Percentiles rank a stretch among this genome's conserved stretches.
phyloP scores from a whole-genome alignment of 1,140 invertebrate species.

The Microplitis demolitor region DNA sequence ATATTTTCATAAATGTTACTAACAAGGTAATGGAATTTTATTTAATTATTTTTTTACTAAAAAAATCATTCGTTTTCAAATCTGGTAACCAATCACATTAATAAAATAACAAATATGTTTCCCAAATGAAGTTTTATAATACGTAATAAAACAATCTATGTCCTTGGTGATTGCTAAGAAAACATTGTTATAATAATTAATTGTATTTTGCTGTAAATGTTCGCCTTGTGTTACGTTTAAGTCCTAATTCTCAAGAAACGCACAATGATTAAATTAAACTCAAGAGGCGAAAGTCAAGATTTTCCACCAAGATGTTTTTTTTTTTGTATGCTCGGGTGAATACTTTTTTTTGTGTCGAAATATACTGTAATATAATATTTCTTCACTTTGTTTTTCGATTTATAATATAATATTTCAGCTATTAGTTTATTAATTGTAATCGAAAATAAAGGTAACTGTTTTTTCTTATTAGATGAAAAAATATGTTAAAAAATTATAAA shows the following conservation, averaged over 20 bases:
- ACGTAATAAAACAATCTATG: background rate
- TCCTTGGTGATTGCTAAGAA: conserved; percentile 2
- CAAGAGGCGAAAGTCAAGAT: conserved; percentile 17
- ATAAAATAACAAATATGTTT: background rate
- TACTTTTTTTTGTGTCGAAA: conserved; percentile 2
- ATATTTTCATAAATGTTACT: background rate
- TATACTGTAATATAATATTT: background rate
- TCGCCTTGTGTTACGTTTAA: background rate
- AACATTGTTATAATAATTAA: background rate
- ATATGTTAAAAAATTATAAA: too few relatives aligned
- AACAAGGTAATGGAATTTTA: background rate
- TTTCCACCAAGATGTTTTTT: conserved; percentile 6
- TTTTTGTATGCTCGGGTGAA: background rate
- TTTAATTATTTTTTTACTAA: background rate
- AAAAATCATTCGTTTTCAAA: background rate
- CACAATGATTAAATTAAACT: background rate
- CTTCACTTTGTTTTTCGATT: background rate
- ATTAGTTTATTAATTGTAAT: background rate
- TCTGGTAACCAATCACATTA: background rate
- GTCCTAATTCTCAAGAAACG: conserved; percentile 14
- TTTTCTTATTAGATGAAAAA: too few relatives aligned
- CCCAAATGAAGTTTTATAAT: background rate
- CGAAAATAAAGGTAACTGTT: too few relatives aligned
- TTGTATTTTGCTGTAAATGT: background rate
- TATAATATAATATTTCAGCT: background rate